Conservation (phyloP, 2,797 vertebrate genomes). For the Melanotaenia boesemani region DNA sequence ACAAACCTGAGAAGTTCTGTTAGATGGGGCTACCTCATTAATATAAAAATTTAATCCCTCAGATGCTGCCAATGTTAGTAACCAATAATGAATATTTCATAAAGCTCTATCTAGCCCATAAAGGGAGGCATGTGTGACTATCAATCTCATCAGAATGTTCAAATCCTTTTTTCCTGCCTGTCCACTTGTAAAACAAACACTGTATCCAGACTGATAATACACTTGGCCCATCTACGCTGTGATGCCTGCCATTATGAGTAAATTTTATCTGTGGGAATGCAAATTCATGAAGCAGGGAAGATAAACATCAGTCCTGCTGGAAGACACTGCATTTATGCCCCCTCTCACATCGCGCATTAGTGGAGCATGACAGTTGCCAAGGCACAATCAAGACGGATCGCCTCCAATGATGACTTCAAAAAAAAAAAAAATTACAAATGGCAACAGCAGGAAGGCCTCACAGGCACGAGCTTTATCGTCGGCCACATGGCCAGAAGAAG, state of each 20-base stretch:
- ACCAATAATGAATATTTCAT: constrained; percentile 76
- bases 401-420: constrained; percentile 78
- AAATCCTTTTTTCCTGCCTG: constrained; percentile 70
- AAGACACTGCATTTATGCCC: constrained; percentile 76
- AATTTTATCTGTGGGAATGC: constrained; percentile 76
- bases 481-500: constrained; percentile 56
- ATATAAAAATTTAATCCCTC: constrained; percentile 55
- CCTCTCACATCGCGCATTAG: constrained; percentile 74
- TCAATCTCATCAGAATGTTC: constrained; percentile 73
- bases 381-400: constrained; percentile 84
- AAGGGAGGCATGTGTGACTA: constrained; percentile 55
- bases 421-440: constrained; percentile 86
- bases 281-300: constrained; percentile 76
- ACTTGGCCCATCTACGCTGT: constrained; percentile 43
- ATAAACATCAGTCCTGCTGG: constrained; percentile 75
- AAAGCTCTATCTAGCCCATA: constrained; percentile 61
- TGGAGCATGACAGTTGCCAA: constrained; percentile 78
- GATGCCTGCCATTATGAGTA: constrained; percentile 74
- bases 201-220: constrained; percentile 62
- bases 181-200: constrained; percentile 79
- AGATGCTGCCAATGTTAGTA: constrained; percentile 52
- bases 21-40: constrained; percentile 43
- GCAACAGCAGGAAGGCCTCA: constrained; percentile 66
- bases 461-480: constrained; percentile 69
- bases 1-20: constrained; percentile 40